Percentiles rank a stretch among this genome's conserved stretches.
phyloP scores from a whole-genome alignment of 2,113 vertebrate genomes.

The Stigmatopora argus region DNA sequence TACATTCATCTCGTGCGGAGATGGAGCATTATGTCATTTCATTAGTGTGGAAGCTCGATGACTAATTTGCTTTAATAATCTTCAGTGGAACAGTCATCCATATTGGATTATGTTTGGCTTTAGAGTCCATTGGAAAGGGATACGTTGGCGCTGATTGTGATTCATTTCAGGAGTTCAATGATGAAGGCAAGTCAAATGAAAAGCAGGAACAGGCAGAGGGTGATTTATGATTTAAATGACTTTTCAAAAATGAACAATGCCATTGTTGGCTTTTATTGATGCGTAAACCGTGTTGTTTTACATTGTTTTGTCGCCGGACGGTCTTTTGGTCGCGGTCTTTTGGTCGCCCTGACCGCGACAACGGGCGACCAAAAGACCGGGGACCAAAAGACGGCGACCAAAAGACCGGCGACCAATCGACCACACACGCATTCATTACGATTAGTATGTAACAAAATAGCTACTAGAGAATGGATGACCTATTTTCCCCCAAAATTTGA shows the following conservation, averaged over 20 bases:
- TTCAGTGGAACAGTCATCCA: neutral
- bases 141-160: neutral
- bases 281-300: too few relatives aligned
- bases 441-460: too few relatives aligned
- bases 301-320: too few relatives aligned
- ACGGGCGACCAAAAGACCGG: too few relatives aligned
- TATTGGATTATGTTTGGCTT: neutral
- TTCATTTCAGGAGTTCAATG: neutral
- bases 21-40: conserved; percentile 8
- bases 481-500: too few relatives aligned
- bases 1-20: conserved; percentile 37
- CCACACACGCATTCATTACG: too few relatives aligned
- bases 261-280: too few relatives aligned
- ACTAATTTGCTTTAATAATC: conserved; percentile 8
- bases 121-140: neutral
- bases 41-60: conserved; percentile 18
- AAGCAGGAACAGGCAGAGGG: neutral
- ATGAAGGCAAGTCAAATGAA: neutral
- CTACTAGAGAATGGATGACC: too few relatives aligned
- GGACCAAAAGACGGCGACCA: too few relatives aligned
- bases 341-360: too few relatives aligned
- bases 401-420: too few relatives aligned
- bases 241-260: neutral
- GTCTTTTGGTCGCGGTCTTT: too few relatives aligned
- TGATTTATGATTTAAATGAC: neutral